phyloP scores from a whole-genome alignment of 2,888 invertebrate species.

The Nomada ferruginata region DNA sequence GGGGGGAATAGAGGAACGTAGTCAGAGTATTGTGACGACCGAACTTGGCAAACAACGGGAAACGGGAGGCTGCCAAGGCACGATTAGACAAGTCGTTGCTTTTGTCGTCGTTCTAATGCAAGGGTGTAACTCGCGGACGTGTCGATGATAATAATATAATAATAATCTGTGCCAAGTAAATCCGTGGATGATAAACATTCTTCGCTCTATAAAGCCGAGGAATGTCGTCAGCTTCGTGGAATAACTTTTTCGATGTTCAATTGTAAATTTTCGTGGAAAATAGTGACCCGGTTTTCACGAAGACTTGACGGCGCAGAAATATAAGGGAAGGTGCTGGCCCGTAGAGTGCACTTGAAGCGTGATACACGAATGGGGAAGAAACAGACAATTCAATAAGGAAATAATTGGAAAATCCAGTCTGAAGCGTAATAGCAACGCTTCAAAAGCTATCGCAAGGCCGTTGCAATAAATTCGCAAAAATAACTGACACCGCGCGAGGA shows the following conservation, averaged over 20 bases:
- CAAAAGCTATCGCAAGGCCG: background rate
- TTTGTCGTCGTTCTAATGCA: constrained; percentile 22
- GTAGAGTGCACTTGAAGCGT: background rate
- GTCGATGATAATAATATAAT: constrained; percentile 30
- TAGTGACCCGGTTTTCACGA: constrained; percentile 16
- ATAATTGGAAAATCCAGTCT: constrained; percentile 31
- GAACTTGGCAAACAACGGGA: constrained; percentile 52
- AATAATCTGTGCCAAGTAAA: background rate
- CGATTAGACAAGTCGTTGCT: constrained; percentile 39
- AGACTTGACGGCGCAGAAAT: background rate
- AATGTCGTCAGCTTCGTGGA: background rate
- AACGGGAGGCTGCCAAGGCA: constrained; percentile 44
- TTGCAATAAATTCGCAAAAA: constrained; percentile 33
- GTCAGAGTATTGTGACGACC: constrained; percentile 47
- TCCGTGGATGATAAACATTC: background rate
- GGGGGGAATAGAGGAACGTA: constrained; percentile 29
- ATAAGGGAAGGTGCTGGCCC: background rate
- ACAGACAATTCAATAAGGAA: constrained; percentile 41
- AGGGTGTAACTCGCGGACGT: constrained; percentile 29
- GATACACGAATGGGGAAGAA: background rate
- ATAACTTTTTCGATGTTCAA: background rate
- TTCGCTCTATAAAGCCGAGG: background rate
- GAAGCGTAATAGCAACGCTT: constrained; percentile 10
- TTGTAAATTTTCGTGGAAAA: background rate
- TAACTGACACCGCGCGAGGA: constrained; percentile 13